Evolutionary conservation across 2,113 vertebrate genomes (phyloP).

Genomic region (Gavialis gangeticus): DNA sequence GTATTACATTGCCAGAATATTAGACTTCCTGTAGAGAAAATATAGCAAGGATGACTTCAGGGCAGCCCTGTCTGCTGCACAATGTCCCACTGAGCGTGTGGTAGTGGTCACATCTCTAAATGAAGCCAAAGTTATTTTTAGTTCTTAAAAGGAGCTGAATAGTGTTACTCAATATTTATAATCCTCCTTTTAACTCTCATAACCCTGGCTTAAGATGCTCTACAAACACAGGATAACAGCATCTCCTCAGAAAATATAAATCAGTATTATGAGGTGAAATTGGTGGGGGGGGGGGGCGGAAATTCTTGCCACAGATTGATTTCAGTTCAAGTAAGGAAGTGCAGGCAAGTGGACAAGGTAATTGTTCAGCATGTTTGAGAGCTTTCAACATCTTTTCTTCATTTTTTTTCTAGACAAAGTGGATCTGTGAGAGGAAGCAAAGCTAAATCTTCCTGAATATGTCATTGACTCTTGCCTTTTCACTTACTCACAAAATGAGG

Average conservation of each 20-base stretch:
- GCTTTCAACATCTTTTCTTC: neutral
- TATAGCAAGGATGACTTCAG: neutral
- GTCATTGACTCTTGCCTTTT: neutral
- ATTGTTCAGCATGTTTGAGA: neutral
- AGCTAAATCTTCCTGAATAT: neutral
- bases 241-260: neutral
- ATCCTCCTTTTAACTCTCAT: neutral
- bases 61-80: neutral
- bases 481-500: neutral
- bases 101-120: neutral
- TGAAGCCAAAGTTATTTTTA: rapidly evolving
- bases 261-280: neutral
- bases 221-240: neutral
- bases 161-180: neutral
- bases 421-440: neutral
- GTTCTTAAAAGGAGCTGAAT: neutral
- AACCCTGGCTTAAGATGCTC: neutral
- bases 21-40: neutral
- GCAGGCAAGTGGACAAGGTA: neutral
- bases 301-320: neutral
- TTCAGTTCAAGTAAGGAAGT: neutral
- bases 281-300: neutral
- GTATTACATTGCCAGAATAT: neutral
- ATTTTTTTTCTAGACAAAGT: neutral
- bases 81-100: neutral